These are phyloP conservation scores for Hirtodrosophila trivittata DNA, from an alignment of 2,888 invertebrate species.

Conservation along the genomic window DNA sequence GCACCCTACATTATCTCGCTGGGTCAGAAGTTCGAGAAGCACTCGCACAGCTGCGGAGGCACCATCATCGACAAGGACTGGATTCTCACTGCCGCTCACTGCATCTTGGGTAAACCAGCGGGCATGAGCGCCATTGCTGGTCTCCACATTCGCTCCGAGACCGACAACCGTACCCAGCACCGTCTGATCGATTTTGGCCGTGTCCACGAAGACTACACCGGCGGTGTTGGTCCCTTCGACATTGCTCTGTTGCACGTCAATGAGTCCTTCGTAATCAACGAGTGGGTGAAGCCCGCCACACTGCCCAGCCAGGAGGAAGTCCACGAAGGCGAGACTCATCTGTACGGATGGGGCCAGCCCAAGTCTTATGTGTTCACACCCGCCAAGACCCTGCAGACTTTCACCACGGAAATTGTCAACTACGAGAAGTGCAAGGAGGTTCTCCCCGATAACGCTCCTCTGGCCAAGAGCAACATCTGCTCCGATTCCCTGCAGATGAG, in stretches of 20 bases:
- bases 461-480: conserved; percentile 83
- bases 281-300: conserved; percentile 79
- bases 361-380: conserved; percentile 53
- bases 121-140: conserved; percentile 83
- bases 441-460: conserved; percentile 66
- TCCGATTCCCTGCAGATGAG: conserved; percentile 83
- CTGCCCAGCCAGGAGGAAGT: conserved; percentile 78
- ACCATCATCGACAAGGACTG: conserved; percentile 82
- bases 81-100: conserved; percentile 84
- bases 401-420: conserved; percentile 73
- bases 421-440: conserved; percentile 60
- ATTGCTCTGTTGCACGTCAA: conserved; percentile 85
- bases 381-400: conserved; percentile 77
- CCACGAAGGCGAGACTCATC: conserved; percentile 74
- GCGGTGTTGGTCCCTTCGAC: conserved; percentile 84
- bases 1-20: conserved; percentile 85
- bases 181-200: conserved; percentile 74
- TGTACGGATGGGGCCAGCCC: conserved; percentile 85
- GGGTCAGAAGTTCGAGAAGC: conserved; percentile 51
- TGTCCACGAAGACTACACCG: conserved; percentile 78
- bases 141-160: conserved; percentile 77
- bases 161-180: conserved; percentile 69
- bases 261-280: conserved; percentile 72
- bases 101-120: conserved; percentile 65
- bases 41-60: conserved; percentile 84